A percentile compares a stretch with the other conserved stretches of the same genome.
Evolutionary conservation across 2,888 invertebrate species (phyloP).

Genomic region (Cryptops parisi): DNA sequence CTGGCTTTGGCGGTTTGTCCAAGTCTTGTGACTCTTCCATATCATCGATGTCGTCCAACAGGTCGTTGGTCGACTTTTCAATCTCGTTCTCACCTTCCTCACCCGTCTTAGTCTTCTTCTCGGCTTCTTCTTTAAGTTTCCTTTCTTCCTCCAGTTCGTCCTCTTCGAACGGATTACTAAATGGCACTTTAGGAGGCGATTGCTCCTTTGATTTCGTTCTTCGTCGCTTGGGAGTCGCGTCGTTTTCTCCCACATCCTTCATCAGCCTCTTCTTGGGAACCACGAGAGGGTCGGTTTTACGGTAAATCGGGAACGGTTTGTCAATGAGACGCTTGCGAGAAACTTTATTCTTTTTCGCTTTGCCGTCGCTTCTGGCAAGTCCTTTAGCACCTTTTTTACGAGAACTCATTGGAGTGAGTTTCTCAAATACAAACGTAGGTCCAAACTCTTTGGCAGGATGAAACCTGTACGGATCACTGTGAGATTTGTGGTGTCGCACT

Average conservation of each 20-base stretch:
- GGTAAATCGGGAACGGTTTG: not conserved
- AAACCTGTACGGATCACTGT: constrained; percentile 13
- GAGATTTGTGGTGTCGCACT: constrained; percentile 9
- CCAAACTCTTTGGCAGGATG: constrained; percentile 4
- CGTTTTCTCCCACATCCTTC: not conserved
- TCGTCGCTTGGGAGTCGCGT: not conserved
- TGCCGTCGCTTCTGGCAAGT: not conserved
- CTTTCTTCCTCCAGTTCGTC: constrained; percentile 5
- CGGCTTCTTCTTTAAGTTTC: not conserved
- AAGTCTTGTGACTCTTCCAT: not conserved
- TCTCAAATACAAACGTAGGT: constrained; percentile 5
- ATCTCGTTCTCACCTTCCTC: not conserved
- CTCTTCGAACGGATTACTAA: constrained; percentile 11
- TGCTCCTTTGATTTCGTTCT: not conserved
- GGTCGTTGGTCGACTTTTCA: not conserved
- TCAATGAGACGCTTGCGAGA: not conserved
- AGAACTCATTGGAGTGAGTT: not conserved
- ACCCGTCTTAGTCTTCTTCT: too few species aligned
- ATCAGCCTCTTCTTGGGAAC: not conserved
- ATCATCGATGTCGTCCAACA: not conserved
- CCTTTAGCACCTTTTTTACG: not conserved
- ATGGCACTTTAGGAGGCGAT: not conserved
- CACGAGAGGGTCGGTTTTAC: not conserved
- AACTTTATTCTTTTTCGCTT: not conserved
- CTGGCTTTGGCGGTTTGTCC: not conserved